Evolutionary conservation across 64 coral and sea anemone genomes (phyloP).

Genomic region (Catalaphyllia jardinei): DNA sequence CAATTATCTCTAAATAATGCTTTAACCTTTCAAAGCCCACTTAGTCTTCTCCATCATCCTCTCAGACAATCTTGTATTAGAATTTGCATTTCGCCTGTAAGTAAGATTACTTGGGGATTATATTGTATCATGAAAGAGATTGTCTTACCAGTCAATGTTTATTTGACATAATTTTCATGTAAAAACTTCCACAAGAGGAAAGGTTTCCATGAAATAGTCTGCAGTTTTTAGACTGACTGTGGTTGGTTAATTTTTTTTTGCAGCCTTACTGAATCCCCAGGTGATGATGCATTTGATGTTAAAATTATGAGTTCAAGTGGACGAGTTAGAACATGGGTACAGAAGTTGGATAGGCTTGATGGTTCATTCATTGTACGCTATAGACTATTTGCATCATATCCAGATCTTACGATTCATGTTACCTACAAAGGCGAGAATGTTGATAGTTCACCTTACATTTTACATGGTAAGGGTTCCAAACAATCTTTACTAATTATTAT

Average conservation of each 20-base stretch:
- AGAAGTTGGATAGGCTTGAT: slow-evolving; percentile 89
- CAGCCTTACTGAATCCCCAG: slow-evolving; percentile 88
- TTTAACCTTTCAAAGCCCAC: too few relatives aligned
- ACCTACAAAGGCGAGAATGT: slow-evolving; percentile 84
- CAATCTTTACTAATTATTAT: too few relatives aligned
- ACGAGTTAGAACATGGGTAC: slow-evolving; percentile 81
- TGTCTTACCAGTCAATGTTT: too few relatives aligned
- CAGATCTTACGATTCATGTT: slow-evolving; percentile 81
- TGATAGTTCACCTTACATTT: slow-evolving; percentile 79
- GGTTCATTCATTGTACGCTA: slow-evolving; percentile 94
- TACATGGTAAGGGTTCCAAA: slow-evolving; percentile 64
- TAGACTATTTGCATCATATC: slow-evolving; percentile 73
- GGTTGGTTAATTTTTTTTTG: not conserved
- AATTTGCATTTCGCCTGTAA: too few relatives aligned
- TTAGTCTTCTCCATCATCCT: too few relatives aligned
- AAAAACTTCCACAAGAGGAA: too few relatives aligned
- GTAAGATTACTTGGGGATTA: too few relatives aligned
- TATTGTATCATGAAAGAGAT: too few relatives aligned
- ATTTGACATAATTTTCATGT: too few relatives aligned
- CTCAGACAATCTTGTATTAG: too few relatives aligned
- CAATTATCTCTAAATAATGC: too few relatives aligned
- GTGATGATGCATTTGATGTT: slow-evolving; percentile 81
- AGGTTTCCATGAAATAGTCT: too few relatives aligned
- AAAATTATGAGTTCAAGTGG: slow-evolving; percentile 62
- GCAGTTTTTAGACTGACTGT: not conserved